Percentiles rank a stretch among this genome's conserved stretches.
phyloP scores from a whole-genome alignment of 2,888 invertebrate genomes.

The Mythimna ferrago region DNA sequence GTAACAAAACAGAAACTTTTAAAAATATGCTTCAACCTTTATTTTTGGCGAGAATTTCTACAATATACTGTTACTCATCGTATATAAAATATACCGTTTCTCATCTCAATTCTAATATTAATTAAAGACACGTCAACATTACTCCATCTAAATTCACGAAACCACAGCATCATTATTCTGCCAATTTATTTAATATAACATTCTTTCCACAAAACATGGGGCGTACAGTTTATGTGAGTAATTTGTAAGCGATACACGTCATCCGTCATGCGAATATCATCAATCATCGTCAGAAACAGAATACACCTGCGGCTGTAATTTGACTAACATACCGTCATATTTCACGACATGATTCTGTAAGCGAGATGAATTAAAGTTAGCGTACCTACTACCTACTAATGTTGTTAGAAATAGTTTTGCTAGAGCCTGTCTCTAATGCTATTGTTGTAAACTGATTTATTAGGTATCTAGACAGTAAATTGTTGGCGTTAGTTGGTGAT shows the following conservation, averaged over 20 bases:
- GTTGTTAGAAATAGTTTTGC: conserved; percentile 43
- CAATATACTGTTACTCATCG: no score
- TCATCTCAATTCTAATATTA: background rate
- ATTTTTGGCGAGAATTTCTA: background rate
- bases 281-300: conserved; percentile 63
- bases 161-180: conserved; percentile 23
- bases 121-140: conserved; percentile 33
- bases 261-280: conserved; percentile 59
- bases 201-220: conserved; percentile 43
- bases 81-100: background rate
- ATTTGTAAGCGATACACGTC: conserved; percentile 64
- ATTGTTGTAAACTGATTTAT: conserved; percentile 29
- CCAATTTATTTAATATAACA: conserved; percentile 44
- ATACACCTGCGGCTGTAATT: conserved; percentile 67
- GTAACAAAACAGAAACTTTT: background rate
- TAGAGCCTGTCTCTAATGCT: background rate
- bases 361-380: conserved; percentile 58
- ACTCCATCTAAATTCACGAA: background rate
- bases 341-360: conserved; percentile 60
- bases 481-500: background rate
- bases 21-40: background rate
- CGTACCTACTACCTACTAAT: conserved; percentile 23
- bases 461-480: background rate
- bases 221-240: conserved; percentile 53
- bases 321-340: conserved; percentile 60